phyloP scores from a whole-genome alignment of 2,888 invertebrate genomes.

The Polydrusus tereticollis region DNA sequence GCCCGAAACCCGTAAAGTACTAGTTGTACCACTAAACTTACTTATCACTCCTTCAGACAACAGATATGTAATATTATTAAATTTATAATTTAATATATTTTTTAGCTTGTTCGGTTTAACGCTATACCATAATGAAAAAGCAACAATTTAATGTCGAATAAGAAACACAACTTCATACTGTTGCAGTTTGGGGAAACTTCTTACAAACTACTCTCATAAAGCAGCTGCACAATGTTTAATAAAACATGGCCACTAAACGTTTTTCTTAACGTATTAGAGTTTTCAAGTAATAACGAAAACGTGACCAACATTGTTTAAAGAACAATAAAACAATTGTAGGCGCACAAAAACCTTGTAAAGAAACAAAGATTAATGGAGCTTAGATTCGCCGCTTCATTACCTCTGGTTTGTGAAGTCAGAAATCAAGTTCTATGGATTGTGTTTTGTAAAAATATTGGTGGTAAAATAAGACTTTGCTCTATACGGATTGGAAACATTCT shows the following conservation, averaged over 20 bases:
- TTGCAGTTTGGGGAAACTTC: background rate
- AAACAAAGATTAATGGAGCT: background rate
- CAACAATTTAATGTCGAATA: too few relatives aligned
- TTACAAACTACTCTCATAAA: background rate
- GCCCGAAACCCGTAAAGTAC: too few relatives aligned
- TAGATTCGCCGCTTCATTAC: background rate
- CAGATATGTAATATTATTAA: too few relatives aligned
- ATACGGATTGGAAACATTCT: too few relatives aligned
- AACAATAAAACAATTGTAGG: background rate
- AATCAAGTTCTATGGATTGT: background rate
- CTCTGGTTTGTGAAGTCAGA: background rate
- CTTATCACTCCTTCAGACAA: too few relatives aligned
- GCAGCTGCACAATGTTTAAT: background rate
- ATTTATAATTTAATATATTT: too few relatives aligned
- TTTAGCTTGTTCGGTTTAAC: too few relatives aligned
- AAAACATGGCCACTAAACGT: background rate
- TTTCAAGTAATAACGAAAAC: background rate
- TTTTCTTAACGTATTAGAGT: background rate
- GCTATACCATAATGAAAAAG: too few relatives aligned
- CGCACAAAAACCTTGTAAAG: background rate
- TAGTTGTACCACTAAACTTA: too few relatives aligned
- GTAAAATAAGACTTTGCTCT: too few relatives aligned
- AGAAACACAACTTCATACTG: too few relatives aligned
- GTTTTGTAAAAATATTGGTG: background rate
- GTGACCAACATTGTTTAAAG: constrained; percentile 1